A percentile compares a stretch with the other conserved stretches of the same genome.
phyloP scores from a whole-genome alignment of 2,888 invertebrate species.

The Anoplius nigerrimus region DNA sequence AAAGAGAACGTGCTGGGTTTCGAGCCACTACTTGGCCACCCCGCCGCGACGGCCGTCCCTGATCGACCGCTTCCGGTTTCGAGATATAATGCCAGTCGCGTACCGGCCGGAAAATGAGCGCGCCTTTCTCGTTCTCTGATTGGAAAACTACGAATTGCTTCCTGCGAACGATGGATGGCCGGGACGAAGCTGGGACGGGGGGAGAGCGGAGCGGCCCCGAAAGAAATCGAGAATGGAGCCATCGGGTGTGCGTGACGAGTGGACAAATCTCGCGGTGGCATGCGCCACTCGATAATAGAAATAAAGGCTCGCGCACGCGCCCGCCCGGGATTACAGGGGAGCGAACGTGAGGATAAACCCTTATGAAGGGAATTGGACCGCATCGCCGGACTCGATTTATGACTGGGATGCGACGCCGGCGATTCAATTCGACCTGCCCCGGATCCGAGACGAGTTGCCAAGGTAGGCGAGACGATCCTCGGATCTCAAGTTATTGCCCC shows the following conservation, averaged over 20 bases:
- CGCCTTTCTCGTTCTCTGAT: constrained; percentile 63
- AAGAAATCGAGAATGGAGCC: constrained; percentile 33
- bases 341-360: background rate
- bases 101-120: constrained; percentile 66
- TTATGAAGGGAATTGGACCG: background rate
- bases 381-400: background rate
- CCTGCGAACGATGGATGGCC: constrained; percentile 60
- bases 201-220: constrained; percentile 21
- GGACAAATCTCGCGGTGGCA: background rate
- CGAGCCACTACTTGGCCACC: constrained; percentile 13
- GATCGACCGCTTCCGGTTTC: constrained; percentile 64
- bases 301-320: constrained; percentile 1
- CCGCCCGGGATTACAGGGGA: background rate
- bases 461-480: too few species aligned
- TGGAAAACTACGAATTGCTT: constrained; percentile 71
- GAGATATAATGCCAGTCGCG: constrained; percentile 67
- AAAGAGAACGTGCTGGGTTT: constrained; percentile 31
- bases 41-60: constrained; percentile 35
- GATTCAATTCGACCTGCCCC: too few species aligned
- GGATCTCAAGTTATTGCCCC: too few species aligned
- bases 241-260: constrained; percentile 16
- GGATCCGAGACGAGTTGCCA: too few species aligned
- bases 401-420: too few species aligned
- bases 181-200: constrained; percentile 37
- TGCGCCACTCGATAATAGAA: constrained; percentile 5